These are phyloP conservation scores for Trichoplusia ni DNA, from an alignment of 1,140 invertebrate genomes.

Conservation along the genomic window DNA sequence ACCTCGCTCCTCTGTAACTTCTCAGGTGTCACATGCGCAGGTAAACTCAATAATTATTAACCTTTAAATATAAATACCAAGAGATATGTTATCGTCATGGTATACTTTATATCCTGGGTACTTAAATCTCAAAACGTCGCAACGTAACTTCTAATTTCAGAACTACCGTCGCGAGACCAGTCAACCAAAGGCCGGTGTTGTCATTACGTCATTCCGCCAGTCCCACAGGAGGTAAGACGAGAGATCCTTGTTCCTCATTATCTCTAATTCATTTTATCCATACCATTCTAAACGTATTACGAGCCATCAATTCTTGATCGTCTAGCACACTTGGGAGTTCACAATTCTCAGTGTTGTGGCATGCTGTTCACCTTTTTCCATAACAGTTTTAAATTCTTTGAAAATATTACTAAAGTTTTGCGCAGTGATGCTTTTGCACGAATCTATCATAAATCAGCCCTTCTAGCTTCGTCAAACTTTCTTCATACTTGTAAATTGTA, in stretches of 20 bases:
- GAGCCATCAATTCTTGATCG: constrained; percentile 27
- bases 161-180: constrained; percentile 78
- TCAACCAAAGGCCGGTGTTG: constrained; percentile 90
- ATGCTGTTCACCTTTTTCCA: constrained; percentile 55
- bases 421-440: constrained; percentile 61
- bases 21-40: constrained; percentile 70
- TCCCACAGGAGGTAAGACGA: constrained; percentile 91
- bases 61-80: too few species aligned
- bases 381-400: constrained; percentile 41
- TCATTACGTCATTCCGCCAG: constrained; percentile 95
- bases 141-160: constrained; percentile 49
- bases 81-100: too few species aligned
- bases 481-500: constrained; percentile 30
- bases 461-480: constrained; percentile 17
- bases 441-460: constrained; percentile 33
- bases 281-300: constrained; percentile 6
- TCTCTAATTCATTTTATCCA: background rate
- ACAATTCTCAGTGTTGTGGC: constrained; percentile 63
- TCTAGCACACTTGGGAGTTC: constrained; percentile 45
- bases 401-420: constrained; percentile 38
- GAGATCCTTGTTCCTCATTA: background rate
- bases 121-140: background rate
- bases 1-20: constrained; percentile 77
- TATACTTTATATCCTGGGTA: too few species aligned
- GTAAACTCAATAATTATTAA: constrained; percentile 42